Percentiles rank a stretch among this genome's conserved stretches.
Conservation (phyloP, 2,888 invertebrate species). For the Onthophagus sagittarius region DNA sequence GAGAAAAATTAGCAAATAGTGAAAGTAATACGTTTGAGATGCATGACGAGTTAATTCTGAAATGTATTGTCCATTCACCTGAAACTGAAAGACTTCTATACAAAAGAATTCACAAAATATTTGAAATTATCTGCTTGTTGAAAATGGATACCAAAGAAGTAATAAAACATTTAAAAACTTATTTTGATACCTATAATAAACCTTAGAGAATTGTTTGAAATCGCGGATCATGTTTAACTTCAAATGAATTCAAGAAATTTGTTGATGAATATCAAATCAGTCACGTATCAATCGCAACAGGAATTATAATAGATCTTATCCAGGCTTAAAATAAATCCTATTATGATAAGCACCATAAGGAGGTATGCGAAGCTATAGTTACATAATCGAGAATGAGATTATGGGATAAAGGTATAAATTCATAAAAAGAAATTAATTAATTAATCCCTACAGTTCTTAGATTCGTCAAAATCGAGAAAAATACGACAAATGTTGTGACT, state of each 20-base stretch:
- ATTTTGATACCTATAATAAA: constrained; percentile 29
- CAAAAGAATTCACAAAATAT: constrained; percentile 35
- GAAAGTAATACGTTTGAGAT: constrained; percentile 15
- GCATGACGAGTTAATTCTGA: constrained; percentile 34
- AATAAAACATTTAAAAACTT: constrained; percentile 27
- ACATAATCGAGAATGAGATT: no score
- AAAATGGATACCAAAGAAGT: constrained; percentile 23
- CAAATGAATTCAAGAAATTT: constrained; percentile 31
- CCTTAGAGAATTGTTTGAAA: constrained; percentile 31
- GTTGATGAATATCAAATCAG: constrained; percentile 26
- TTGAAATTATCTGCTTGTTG: constrained; percentile 29
- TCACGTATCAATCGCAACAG: constrained; percentile 33
- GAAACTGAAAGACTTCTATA: constrained; percentile 32
- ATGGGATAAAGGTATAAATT: no score
- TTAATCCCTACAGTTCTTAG: no score
- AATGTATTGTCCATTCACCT: constrained; percentile 32
- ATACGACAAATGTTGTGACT: no score
- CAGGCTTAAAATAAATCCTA: no score
- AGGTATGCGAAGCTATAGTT: no score
- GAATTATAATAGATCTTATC: no score
- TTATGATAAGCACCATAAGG: no score
- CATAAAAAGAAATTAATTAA: no score
- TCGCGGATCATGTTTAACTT: constrained; percentile 34
- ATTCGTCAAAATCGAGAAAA: no score
- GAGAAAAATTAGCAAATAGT: no score